Base-by-base conservation (phyloP, 1,140 invertebrate genomes). In the Rhagoletis pomonella region DNA sequence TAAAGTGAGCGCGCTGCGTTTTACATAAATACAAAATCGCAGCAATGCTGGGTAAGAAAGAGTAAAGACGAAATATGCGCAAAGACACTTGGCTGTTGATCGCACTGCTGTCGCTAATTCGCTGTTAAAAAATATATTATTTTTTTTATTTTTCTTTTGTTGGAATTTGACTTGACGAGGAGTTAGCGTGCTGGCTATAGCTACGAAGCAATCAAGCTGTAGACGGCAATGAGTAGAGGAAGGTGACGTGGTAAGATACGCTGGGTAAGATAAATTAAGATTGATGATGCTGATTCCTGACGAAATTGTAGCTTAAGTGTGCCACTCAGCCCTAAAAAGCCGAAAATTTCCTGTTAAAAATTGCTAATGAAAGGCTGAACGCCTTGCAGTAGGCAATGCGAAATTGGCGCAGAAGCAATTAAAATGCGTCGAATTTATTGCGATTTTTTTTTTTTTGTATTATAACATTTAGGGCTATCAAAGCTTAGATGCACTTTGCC, bases 241-340 rank as follows among this genome's bases (percentile, higher is more conserved):
- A 81, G 29, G 29, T 7, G 73, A 58, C 17, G 9, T 17, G n/a
- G n/a, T 17, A 29, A 29, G 29, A 29, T 19, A 12, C 17, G n/a
- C 29, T 1, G 47, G 6, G 19, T 19, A 81, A 29, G 73, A 81
- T 81, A 81, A 81, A 81, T 55, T 81, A 81, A 55, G 73, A 81
- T 81, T 81, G 73, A 81, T 81, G 73, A 55, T n/a, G 19, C n/a
- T 55, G 47, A 81, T 81, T 5, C 42, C 12, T 81, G 73, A 81
- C 47, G 73, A 81, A 81, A 19, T 73, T 14, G 5, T 50, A 73
- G 69, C 69, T 73, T 58, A 58, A 81, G 73, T 81, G 73, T 47
- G 42, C 5, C 73, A 47, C 47, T 58, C 73, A 81, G 9, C 9
- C 47, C 47, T 81, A 47, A 81, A 58, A 81, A 81, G 73, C 73